These are phyloP conservation scores for Phasia obesa DNA, from an alignment of 2,888 invertebrate genomes.

Conservation along the genomic window DNA sequence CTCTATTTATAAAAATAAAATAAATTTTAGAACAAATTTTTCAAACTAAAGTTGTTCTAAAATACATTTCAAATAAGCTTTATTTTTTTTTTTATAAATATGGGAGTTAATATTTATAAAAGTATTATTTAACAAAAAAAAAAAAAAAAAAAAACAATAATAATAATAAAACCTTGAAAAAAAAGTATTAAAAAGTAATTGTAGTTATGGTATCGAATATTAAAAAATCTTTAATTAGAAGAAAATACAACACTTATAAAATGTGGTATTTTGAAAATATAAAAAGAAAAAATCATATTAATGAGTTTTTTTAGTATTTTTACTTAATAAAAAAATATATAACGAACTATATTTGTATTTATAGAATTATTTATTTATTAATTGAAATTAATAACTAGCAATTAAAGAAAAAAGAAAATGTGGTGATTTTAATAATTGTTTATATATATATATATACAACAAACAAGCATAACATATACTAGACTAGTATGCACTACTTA, in stretches of 20 bases:
- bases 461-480: slow-evolving; percentile 32
- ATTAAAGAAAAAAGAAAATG: slow-evolving; percentile 19
- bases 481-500: slow-evolving; percentile 27
- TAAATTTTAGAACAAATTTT: no score
- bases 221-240: no score
- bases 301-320: slow-evolving; percentile 21
- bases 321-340: slow-evolving; percentile 7
- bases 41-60: no score
- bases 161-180: no score
- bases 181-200: no score
- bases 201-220: no score
- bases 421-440: slow-evolving; percentile 67
- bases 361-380: slow-evolving; percentile 1
- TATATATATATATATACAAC: slow-evolving; percentile 48
- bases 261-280: background rate
- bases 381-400: background rate
- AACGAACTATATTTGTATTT: slow-evolving; percentile 3
- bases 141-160: no score
- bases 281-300: background rate
- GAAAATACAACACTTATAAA: background rate
- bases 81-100: no score
- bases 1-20: no score
- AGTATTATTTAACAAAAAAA: no score
- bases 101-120: no score
- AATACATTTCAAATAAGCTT: no score